phyloP scores from a whole-genome alignment of 2,113 vertebrate species.

The Phylloscopus trochilus region DNA sequence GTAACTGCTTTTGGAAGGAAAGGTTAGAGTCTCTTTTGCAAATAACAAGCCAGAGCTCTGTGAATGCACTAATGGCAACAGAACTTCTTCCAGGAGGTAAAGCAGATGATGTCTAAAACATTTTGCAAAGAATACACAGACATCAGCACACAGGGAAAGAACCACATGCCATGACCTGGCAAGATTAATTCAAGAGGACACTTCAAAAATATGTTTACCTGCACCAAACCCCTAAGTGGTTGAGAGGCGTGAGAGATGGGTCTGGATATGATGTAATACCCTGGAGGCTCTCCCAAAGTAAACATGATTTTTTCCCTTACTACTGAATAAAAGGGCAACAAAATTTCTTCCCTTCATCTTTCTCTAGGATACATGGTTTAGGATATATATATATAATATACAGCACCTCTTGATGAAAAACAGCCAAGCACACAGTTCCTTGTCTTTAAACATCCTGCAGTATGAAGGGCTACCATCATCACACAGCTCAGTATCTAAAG shows the following conservation, averaged over 20 bases:
- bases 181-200: background rate
- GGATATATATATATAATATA: background rate
- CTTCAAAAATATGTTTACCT: background rate
- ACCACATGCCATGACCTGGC: background rate
- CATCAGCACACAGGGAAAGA: background rate
- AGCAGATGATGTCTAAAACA: background rate
- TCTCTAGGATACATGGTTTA: background rate
- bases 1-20: conserved; percentile 1
- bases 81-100: background rate
- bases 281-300: background rate
- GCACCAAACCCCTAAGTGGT: background rate
- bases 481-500: background rate
- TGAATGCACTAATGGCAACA: background rate
- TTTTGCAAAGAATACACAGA: background rate
- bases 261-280: background rate
- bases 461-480: background rate
- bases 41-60: background rate
- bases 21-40: background rate
- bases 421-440: background rate
- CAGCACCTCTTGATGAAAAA: background rate
- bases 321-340: background rate
- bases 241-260: background rate
- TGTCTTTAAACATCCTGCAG: background rate
- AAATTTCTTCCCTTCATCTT: background rate
- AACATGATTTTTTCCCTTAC: background rate